phyloP scores from a whole-genome alignment of 2,888 invertebrate genomes.

The Mimumesa dahlbomi region DNA sequence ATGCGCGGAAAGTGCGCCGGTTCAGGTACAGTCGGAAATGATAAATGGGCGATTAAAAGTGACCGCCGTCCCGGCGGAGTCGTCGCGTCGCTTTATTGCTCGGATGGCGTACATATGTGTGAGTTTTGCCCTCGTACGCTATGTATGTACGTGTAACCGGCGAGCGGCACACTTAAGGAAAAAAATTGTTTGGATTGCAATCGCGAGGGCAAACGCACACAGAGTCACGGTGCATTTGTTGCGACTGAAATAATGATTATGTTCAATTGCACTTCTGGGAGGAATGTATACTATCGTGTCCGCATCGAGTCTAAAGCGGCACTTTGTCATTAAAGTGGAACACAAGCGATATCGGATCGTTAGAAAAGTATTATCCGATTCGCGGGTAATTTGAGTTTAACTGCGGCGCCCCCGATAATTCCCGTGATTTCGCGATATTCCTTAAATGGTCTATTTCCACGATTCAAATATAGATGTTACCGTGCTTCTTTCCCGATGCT shows the following conservation, averaged over 20 bases:
- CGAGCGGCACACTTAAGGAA: slow-evolving; percentile 1
- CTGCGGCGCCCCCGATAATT: background rate
- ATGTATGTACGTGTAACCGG: background rate
- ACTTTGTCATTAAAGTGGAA: background rate
- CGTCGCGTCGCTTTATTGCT: slow-evolving; percentile 56
- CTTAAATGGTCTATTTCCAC: background rate
- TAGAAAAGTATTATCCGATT: slow-evolving; percentile 13
- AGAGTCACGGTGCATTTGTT: background rate
- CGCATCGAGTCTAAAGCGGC: slow-evolving; percentile 2
- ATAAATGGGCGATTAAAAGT: slow-evolving; percentile 60
- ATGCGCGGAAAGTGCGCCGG: background rate
- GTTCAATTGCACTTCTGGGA: slow-evolving; percentile 24
- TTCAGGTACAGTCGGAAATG: slow-evolving; percentile 32
- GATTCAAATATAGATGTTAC: no score
- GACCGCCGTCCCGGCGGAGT: slow-evolving; percentile 50
- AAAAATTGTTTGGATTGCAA: slow-evolving; percentile 30
- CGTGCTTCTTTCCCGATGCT: no score
- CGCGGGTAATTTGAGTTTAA: background rate
- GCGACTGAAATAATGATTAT: slow-evolving; percentile 25
- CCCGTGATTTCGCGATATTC: background rate
- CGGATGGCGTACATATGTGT: slow-evolving; percentile 10
- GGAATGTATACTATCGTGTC: background rate
- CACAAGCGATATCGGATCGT: background rate
- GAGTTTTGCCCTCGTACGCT: slow-evolving; percentile 3
- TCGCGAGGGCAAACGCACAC: slow-evolving; percentile 15